phyloP scores from a whole-genome alignment of 2,113 vertebrate genomes.

The Paramisgurnus dabryanus region DNA sequence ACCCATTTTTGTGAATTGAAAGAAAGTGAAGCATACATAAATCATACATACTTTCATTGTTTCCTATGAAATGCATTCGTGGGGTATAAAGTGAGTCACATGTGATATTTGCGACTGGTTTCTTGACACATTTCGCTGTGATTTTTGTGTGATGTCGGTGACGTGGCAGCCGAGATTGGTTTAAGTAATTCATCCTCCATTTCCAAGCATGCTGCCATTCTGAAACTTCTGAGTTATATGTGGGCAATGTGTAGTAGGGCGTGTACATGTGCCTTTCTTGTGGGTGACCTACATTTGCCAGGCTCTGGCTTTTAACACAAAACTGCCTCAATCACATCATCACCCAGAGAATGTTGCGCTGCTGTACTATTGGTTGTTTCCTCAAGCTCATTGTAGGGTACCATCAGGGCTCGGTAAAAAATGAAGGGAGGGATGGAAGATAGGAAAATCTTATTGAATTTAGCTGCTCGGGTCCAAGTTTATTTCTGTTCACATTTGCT shows the following conservation, averaged over 20 bases:
- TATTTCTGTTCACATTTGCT: slow-evolving; percentile 26
- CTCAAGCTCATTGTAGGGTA: slow-evolving; percentile 41
- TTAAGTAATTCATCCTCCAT: slow-evolving; percentile 1
- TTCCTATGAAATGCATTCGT: neutral
- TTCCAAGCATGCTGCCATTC: neutral
- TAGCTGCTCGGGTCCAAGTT: neutral
- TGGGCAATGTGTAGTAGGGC: slow-evolving; percentile 12
- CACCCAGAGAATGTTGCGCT: slow-evolving; percentile 68
- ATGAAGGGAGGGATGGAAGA: neutral
- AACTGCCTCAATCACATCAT: slow-evolving; percentile 75
- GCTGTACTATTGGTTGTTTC: slow-evolving; percentile 70
- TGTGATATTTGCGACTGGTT: neutral
- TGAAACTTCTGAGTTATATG: slow-evolving; percentile 1
- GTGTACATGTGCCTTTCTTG: slow-evolving; percentile 47
- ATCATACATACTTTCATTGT: neutral
- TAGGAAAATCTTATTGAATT: neutral
- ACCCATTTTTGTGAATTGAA: neutral
- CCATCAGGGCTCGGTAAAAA: slow-evolving; percentile 33
- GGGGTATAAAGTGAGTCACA: neutral
- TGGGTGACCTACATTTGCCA: slow-evolving; percentile 77
- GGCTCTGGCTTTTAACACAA: slow-evolving; percentile 74
- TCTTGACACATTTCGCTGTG: neutral
- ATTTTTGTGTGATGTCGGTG: neutral
- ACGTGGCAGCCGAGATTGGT: neutral
- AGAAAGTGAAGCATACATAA: too few species aligned